phyloP scores from a whole-genome alignment of 2,797 vertebrate genomes.

The Enteromius viviparus region DNA sequence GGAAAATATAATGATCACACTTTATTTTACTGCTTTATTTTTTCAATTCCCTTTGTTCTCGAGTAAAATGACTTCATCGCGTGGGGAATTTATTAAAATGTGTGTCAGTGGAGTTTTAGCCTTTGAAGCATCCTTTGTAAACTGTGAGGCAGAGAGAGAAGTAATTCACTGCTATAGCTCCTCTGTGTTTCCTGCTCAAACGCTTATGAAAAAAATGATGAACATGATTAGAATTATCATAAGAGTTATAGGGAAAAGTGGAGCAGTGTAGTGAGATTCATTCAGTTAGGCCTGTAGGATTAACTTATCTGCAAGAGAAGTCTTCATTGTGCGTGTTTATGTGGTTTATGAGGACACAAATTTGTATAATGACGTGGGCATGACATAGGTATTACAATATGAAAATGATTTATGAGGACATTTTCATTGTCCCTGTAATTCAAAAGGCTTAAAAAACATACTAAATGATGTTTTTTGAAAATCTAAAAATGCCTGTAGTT shows the following conservation, averaged over 20 bases:
- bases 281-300: background rate
- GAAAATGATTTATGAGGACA: too few relatives aligned
- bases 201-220: background rate
- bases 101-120: conserved; percentile 11
- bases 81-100: background rate
- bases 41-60: conserved; percentile 22
- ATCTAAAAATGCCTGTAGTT: too few relatives aligned
- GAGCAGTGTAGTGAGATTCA: conserved; percentile 24
- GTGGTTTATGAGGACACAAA: too few relatives aligned
- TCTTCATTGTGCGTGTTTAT: too few relatives aligned
- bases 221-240: conserved; percentile 32
- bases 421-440: too few relatives aligned
- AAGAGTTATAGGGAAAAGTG: conserved; percentile 9
- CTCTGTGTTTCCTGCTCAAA: conserved; percentile 10
- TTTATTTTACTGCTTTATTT: conserved; percentile 21
- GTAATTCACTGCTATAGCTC: background rate
- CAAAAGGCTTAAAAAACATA: too few relatives aligned
- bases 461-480: too few relatives aligned
- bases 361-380: too few relatives aligned
- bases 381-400: too few relatives aligned
- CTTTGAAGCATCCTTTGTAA: conserved; percentile 39
- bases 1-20: background rate
- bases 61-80: conserved; percentile 27
- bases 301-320: background rate
- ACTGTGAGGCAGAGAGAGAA: conserved; percentile 6